These are phyloP conservation scores for Corythoichthys intestinalis DNA, from an alignment of 2,113 vertebrate genomes.

Conservation along the genomic window DNA sequence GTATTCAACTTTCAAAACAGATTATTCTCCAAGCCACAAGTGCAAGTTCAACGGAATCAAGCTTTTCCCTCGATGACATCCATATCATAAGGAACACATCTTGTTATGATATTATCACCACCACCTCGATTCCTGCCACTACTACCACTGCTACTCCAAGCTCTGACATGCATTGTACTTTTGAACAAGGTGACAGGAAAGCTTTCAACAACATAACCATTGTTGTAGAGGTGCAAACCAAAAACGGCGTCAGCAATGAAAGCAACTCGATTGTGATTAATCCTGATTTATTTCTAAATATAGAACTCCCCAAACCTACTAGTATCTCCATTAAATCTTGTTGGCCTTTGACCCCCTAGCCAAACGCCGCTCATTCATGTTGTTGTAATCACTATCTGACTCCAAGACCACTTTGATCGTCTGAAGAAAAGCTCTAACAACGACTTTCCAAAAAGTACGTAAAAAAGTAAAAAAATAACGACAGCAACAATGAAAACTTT, in stretches of 20 bases:
- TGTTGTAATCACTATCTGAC: too few species aligned
- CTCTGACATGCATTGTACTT: constrained; percentile 66
- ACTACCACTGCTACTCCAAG: constrained; percentile 39
- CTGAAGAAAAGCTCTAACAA: too few species aligned
- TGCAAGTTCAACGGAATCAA: fast-evolving
- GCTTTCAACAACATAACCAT: not conserved
- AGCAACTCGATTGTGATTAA: too few species aligned
- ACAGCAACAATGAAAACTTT: too few species aligned
- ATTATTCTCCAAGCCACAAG: constrained; percentile 62
- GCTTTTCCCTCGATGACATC: constrained; percentile 69
- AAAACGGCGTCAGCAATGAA: not conserved
- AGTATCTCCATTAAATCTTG: not conserved
- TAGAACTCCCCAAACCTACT: too few species aligned
- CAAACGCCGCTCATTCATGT: too few species aligned
- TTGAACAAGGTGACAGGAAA: constrained; percentile 60
- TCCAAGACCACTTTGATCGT: too few species aligned
- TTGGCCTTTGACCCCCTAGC: too few species aligned
- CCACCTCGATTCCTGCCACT: constrained; percentile 52
- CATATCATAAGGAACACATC: constrained; percentile 45
- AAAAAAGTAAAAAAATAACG: too few species aligned
- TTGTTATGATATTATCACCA: constrained; percentile 47
- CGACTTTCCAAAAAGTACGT: too few species aligned
- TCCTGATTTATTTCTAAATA: not conserved
- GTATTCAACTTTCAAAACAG: constrained; percentile 32
- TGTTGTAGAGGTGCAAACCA: not conserved